Evolutionary conservation across 2,888 invertebrate species (phyloP).

Genomic region (Nephrotoma guestfalica): DNA sequence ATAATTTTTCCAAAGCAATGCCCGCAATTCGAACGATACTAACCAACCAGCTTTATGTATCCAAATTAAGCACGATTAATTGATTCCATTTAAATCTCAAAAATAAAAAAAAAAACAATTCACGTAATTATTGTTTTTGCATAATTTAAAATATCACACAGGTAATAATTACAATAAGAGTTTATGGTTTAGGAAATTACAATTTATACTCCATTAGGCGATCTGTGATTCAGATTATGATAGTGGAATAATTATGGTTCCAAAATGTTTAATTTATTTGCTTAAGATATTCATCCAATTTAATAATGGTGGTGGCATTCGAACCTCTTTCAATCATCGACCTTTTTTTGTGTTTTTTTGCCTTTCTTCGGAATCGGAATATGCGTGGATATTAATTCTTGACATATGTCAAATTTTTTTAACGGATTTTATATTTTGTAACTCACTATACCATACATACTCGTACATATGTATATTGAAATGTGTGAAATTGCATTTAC

Average conservation of each 20-base stretch:
- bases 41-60: background rate
- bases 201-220: background rate
- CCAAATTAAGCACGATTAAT: background rate
- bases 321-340: background rate
- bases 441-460: background rate
- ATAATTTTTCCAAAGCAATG: background rate
- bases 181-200: background rate
- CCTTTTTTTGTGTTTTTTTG: background rate
- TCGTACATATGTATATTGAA: background rate
- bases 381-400: background rate
- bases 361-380: background rate
- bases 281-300: background rate
- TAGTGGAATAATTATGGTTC: background rate
- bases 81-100: background rate
- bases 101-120: background rate
- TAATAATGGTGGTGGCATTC: background rate
- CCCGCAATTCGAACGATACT: background rate
- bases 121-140: background rate
- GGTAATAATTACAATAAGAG: background rate
- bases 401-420: background rate
- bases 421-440: background rate
- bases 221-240: background rate
- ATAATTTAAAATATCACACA: background rate
- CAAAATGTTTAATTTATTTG: background rate
- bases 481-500: background rate